Evolutionary conservation across 2,888 invertebrate species (phyloP), one percentile per base, ranked within the genome.

Genomic region (Agonum fuliginosum): DNA sequence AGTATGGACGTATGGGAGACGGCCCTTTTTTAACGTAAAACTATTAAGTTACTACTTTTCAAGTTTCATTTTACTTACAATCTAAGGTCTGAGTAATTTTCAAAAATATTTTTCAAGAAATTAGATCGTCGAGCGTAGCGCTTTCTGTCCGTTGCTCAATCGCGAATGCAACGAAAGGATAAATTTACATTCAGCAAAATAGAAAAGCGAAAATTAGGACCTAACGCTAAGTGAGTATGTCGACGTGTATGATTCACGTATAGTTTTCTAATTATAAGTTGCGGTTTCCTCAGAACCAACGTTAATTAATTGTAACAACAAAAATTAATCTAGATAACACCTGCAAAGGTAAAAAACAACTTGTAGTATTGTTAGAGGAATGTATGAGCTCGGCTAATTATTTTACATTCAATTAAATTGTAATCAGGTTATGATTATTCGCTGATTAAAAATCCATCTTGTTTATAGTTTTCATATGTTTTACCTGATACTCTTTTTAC

Each of bases 231-330:
- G 14, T 62, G 14, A 30, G 14, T 62, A 62, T 62, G 58, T 54
- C 37, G 37, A 37, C 54, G 54, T 24, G n/a, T 54, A 54, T 54
- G 54, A 54, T 54, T 54, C 54, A 54, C 54, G 48, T 54, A n/a
- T n/a, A 22, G 22, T 54, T 54, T 24, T 54, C 54, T 24, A 54
- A 54, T 54, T 54, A 54, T 54, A 22, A 48, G 20, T 48, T 20
- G 20, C 48, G 19, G 48, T 48, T 48, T 48, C 48, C 48, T 48
- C 20, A 48, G 19, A 10, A 20, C 48, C 17, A 6, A 22, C 54
- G 37, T 8, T 37, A 37, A 54, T 54, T 54, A 54, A 54, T 54
- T 24, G 54, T 54, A 54, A 54, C 54, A 54, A 54, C 54, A 54
- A 54, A 54, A 24, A 22, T 54, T 22, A 54, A 54, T 24, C 54